Percentiles rank a stretch among this genome's conserved stretches.
These are phyloP conservation scores for Isoperla grammatica DNA, from an alignment of 2,888 invertebrate species.

Conservation along the genomic window DNA sequence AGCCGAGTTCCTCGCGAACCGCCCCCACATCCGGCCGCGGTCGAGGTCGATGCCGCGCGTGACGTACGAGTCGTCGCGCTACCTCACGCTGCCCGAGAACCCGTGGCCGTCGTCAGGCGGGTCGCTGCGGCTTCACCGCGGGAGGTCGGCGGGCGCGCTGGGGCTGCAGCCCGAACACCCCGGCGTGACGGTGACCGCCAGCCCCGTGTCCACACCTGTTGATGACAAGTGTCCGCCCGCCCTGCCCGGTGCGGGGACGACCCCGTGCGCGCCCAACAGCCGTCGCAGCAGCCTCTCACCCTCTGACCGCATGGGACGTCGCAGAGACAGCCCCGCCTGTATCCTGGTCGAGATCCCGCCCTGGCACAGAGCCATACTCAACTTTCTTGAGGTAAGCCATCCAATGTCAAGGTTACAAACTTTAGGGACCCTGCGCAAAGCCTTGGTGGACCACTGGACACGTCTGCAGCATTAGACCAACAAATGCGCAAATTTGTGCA, in stretches of 20 bases:
- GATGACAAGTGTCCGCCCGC: constrained; percentile 23
- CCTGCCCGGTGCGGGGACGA: constrained; percentile 22
- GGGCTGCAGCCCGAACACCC: constrained; percentile 35
- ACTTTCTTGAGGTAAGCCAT: constrained; percentile 42
- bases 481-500: too few species aligned
- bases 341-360: constrained; percentile 42
- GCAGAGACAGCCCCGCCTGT: constrained; percentile 41
- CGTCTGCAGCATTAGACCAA: too few species aligned
- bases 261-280: constrained; percentile 35
- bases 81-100: constrained; percentile 39
- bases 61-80: constrained; percentile 42
- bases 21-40: constrained; percentile 41
- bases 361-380: constrained; percentile 42
- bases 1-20: constrained; percentile 35
- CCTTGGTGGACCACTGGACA: too few species aligned
- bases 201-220: constrained; percentile 22
- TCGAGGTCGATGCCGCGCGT: constrained; percentile 46
- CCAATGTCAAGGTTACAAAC: too few species aligned
- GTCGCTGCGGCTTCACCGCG: constrained; percentile 36
- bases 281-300: constrained; percentile 41
- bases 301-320: constrained; percentile 38
- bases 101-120: constrained; percentile 35
- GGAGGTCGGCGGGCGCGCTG: constrained; percentile 38
- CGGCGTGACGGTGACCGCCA: constrained; percentile 23
- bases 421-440: too few species aligned